phyloP scores from a whole-genome alignment of 2,113 vertebrate species.

The Empidonax traillii region DNA sequence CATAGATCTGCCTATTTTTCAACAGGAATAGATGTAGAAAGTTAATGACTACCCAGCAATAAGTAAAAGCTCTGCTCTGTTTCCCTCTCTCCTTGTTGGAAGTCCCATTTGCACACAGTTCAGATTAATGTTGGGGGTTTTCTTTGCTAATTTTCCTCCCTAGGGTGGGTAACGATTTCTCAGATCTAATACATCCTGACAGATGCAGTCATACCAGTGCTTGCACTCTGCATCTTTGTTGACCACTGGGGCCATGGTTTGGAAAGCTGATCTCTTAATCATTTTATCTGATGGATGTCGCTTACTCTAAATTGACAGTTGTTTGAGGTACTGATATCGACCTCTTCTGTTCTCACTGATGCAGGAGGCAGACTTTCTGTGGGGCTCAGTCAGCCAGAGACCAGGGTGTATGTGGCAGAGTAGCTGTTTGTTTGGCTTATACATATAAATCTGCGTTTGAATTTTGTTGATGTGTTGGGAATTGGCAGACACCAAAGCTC shows the following conservation, averaged over 20 bases:
- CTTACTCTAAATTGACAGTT: neutral
- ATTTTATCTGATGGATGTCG: constrained; percentile 16
- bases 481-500: neutral
- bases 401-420: neutral
- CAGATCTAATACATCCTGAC: constrained; percentile 38
- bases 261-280: constrained; percentile 59
- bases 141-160: constrained; percentile 54
- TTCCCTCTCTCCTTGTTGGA: neutral
- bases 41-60: neutral
- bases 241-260: neutral
- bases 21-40: neutral
- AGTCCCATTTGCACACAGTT: neutral
- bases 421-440: neutral
- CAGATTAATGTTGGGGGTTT: neutral
- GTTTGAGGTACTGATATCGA: neutral
- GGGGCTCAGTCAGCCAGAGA: neutral
- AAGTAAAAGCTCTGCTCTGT: neutral
- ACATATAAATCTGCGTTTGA: neutral
- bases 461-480: neutral
- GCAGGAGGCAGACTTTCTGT: neutral
- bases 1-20: neutral
- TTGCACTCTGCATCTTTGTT: constrained; percentile 2
- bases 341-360: neutral
- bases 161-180: constrained; percentile 38
- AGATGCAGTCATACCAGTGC: constrained; percentile 27